Conservation (phyloP, 2,797 vertebrate genomes). For the Sebastes steindachneri region DNA sequence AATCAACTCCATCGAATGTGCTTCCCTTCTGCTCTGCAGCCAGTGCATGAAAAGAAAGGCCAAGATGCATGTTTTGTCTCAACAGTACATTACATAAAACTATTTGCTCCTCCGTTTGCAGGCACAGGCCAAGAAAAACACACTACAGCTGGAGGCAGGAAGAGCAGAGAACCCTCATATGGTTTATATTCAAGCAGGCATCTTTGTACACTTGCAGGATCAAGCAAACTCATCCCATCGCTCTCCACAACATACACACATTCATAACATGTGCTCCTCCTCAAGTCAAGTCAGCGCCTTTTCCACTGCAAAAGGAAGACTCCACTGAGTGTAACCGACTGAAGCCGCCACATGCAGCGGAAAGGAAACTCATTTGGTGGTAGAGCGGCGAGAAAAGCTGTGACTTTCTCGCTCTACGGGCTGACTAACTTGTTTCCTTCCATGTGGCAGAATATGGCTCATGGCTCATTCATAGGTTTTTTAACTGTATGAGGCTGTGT, state of each 20-base stretch:
- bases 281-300: constrained; percentile 51
- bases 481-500: constrained; percentile 19
- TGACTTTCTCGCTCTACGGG: constrained; percentile 55
- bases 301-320: constrained; percentile 62
- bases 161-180: constrained; percentile 46
- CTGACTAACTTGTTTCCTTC: constrained; percentile 62
- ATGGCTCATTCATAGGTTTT: constrained; percentile 47
- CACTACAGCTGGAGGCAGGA: constrained; percentile 67
- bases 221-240: constrained; percentile 41
- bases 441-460: constrained; percentile 41
- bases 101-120: constrained; percentile 65
- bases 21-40: constrained; percentile 33
- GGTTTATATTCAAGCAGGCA: constrained; percentile 62
- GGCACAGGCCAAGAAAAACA: constrained; percentile 74
- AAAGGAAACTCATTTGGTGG: constrained; percentile 67
- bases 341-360: constrained; percentile 43
- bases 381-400: constrained; percentile 42
- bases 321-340: constrained; percentile 35
- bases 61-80: constrained; percentile 42
- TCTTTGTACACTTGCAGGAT: constrained; percentile 50
- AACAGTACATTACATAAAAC: constrained; percentile 61
- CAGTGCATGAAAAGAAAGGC: constrained; percentile 16
- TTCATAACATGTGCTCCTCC: constrained; percentile 15
- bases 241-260: constrained; percentile 32
- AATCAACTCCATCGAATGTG: constrained; percentile 8